Evolutionary conservation across 2,888 invertebrate species (phyloP), one percentile per base, ranked within the genome.

Genomic region (Brachyptera risi): DNA sequence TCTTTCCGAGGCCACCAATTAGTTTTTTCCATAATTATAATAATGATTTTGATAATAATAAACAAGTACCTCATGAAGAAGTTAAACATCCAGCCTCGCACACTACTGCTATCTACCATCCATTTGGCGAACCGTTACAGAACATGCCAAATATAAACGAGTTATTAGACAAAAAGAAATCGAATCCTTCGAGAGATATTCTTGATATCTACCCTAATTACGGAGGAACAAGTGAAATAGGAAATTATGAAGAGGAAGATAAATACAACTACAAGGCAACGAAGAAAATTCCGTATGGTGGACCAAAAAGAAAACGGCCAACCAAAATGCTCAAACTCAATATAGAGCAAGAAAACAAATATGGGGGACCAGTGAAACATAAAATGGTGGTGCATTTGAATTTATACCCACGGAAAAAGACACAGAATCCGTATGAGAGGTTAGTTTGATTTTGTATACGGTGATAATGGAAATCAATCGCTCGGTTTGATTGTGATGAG

Each of bases 341-440:
- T 15, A 1, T 37, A 21, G 31, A 44, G 21, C 44, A 4, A 44
- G 7, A 44, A 44, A 15, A 31, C 19, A 42, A 47, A 21, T 26
- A 57, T 17, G 44, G 19, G 3, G 44, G 15, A 44, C n/a, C 5
- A 11, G 21, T 73, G 26, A 71, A 75, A n/a, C 78, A 81, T 40
- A 83, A 84, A 69, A 82, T 85, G 76, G 76, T 85, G 67, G 78
- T 86, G 3, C 84, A 85, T 63, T 73, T 86, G n/a, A 85, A 86
- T 73, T 73, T 86, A 7, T 85, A 81, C 68, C 82, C 82, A n/a
- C n/a, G n/a, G 1, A 77, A 80, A 58, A 78, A 75, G 61, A 80
- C 79, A 17, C 47, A 50, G 24, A 21, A 19, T 3, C 56, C n/a
- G 1, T n/a, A 27, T 15, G 35, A 35, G 23, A 54, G 54, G 54